phyloP scores from a whole-genome alignment of 2,888 invertebrate genomes.

The Strigamia maritima region DNA sequence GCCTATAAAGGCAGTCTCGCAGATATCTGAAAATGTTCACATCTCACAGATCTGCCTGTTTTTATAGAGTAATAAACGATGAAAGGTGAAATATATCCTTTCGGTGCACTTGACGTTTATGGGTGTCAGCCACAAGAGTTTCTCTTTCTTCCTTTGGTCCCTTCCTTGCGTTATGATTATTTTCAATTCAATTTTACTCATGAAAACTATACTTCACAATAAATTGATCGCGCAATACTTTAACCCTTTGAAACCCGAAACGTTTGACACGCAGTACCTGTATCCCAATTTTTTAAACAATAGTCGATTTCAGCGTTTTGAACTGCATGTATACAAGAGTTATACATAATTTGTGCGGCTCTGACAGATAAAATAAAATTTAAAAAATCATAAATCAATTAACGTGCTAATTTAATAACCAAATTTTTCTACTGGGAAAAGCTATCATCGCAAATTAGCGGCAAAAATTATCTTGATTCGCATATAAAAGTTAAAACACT shows the following conservation, averaged over 20 bases:
- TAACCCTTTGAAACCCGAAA: neutral
- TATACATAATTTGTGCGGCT: too few relatives aligned
- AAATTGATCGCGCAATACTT: slow-evolving; percentile 3
- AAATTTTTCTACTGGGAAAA: neutral
- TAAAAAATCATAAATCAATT: neutral
- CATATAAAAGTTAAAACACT: too few relatives aligned
- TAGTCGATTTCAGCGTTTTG: too few relatives aligned
- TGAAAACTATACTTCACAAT: neutral
- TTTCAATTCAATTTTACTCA: neutral
- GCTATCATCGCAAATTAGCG: too few relatives aligned
- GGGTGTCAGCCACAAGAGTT: slow-evolving; percentile 13
- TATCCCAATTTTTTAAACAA: too few relatives aligned
- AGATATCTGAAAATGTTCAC: slow-evolving; percentile 28
- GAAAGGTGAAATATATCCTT: slow-evolving; percentile 24
- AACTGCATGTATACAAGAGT: too few relatives aligned
- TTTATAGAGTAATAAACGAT: slow-evolving; percentile 34
- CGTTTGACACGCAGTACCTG: too few relatives aligned
- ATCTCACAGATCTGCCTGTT: slow-evolving; percentile 24
- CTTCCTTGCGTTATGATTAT: neutral
- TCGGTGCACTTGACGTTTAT: slow-evolving; percentile 25
- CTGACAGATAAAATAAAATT: neutral
- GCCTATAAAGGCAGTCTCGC: neutral
- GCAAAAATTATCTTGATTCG: too few relatives aligned
- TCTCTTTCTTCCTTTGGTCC: neutral
- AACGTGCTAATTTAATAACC: neutral